Conservation (phyloP, 2,797 vertebrate genomes). For the Sebastes glaucus region DNA sequence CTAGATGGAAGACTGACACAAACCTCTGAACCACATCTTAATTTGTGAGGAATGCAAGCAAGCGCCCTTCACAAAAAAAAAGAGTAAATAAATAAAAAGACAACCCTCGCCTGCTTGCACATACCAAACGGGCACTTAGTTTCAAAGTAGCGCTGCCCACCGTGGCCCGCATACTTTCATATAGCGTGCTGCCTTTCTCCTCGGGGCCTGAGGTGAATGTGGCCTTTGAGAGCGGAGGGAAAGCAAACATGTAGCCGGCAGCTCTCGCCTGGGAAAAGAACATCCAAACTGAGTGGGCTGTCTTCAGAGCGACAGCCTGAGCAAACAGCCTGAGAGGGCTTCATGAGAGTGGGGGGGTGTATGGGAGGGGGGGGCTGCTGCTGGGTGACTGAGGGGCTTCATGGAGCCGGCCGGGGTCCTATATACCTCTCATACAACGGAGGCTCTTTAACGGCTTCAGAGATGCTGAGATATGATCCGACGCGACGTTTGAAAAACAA, state of each 20-base stretch:
- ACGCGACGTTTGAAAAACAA: neutral
- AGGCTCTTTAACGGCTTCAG: slow-evolving; percentile 2
- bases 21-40: neutral
- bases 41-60: slow-evolving; percentile 37
- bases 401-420: slow-evolving; percentile 31
- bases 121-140: slow-evolving; percentile 60
- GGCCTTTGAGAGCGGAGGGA: slow-evolving; percentile 74
- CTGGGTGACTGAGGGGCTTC: slow-evolving; percentile 36
- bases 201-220: slow-evolving; percentile 69
- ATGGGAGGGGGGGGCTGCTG: neutral
- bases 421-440: slow-evolving; percentile 13
- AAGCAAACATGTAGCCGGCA: slow-evolving; percentile 76
- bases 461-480: slow-evolving; percentile 2
- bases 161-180: slow-evolving; percentile 56
- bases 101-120: slow-evolving; percentile 40
- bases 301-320: slow-evolving; percentile 75
- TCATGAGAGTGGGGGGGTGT: slow-evolving; percentile 21
- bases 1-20: neutral
- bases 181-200: slow-evolving; percentile 52
- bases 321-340: slow-evolving; percentile 78
- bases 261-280: slow-evolving; percentile 80
- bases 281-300: slow-evolving; percentile 72
- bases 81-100: slow-evolving; percentile 56
- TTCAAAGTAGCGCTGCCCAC: slow-evolving; percentile 55
- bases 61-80: slow-evolving; percentile 8